Evolutionary conservation across 2,113 vertebrate genomes (phyloP).

Genomic region (Narcine bancroftii): DNA sequence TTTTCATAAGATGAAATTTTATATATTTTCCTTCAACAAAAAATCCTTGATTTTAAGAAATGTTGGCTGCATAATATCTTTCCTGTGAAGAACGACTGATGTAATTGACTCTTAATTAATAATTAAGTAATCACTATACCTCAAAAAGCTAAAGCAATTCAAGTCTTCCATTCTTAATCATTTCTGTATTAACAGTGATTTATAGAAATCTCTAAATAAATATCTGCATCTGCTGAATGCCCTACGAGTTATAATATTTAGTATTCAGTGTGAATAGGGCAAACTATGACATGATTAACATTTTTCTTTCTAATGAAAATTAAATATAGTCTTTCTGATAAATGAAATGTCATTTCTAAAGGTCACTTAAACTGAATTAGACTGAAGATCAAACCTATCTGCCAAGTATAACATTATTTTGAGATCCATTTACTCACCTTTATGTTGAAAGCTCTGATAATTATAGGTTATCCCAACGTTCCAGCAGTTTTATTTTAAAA

Average conservation of each 20-base stretch:
- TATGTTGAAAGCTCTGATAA: conserved; percentile 37
- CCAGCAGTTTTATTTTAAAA: conserved; percentile 17
- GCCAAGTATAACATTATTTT: conserved; percentile 37
- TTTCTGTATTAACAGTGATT: conserved; percentile 38
- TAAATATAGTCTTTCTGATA: conserved; percentile 37
- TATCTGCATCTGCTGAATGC: conserved; percentile 30
- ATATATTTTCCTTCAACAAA: neutral
- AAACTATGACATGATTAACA: conserved; percentile 35
- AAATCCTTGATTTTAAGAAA: conserved; percentile 23
- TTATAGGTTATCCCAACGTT: conserved; percentile 34
- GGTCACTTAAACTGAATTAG: conserved; percentile 36
- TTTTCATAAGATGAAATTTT: neutral
- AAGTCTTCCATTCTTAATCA: conserved; percentile 35
- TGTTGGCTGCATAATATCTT: neutral
- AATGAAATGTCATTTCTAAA: conserved; percentile 38
- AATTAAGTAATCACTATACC: conserved; percentile 36
- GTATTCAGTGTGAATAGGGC: conserved; percentile 36
- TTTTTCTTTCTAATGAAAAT: conserved; percentile 38
- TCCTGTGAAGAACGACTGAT: conserved; percentile 22
- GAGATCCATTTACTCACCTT: conserved; percentile 36
- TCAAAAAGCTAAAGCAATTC: conserved; percentile 35
- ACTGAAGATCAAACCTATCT: conserved; percentile 37
- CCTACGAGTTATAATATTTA: conserved; percentile 10
- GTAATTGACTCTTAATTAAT: conserved; percentile 36
- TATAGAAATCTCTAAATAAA: conserved; percentile 32